Conservation (phyloP, 2,888 invertebrate species). For the Rhorus exstirpatorius region DNA sequence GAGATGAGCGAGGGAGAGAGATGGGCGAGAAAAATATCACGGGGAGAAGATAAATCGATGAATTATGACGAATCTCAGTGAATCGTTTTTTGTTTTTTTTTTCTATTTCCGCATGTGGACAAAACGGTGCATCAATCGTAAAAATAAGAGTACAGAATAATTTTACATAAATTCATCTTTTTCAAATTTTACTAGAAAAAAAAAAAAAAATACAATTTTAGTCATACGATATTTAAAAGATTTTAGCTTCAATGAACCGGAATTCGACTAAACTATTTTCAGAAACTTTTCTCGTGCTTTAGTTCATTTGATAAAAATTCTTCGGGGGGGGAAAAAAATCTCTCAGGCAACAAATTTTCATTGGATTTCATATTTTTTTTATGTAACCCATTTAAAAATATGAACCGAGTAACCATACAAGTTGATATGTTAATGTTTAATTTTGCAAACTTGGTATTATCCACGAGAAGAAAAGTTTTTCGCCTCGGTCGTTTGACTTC, state of each 20-base stretch:
- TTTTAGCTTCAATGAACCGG: too few relatives aligned
- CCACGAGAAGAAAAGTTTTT: not conserved
- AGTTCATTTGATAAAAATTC: too few relatives aligned
- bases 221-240: too few relatives aligned
- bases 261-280: not conserved
- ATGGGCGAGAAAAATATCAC: slow-evolving; percentile 1
- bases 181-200: not conserved
- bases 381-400: too few relatives aligned
- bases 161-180: too few relatives aligned
- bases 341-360: too few relatives aligned
- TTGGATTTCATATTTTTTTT: too few relatives aligned
- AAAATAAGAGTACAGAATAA: not conserved
- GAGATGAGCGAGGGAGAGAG: slow-evolving; percentile 20
- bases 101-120: not conserved
- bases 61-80: slow-evolving; percentile 22
- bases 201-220: not conserved
- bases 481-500: slow-evolving; percentile 4
- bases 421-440: not conserved
- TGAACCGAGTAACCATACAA: not conserved
- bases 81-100: not conserved
- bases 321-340: too few relatives aligned
- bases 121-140: too few relatives aligned
- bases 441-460: not conserved
- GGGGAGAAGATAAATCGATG: slow-evolving; percentile 17
- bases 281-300: too few relatives aligned